Percentiles rank a stretch among this genome's conserved stretches.
These are phyloP conservation scores for Pangasianodon gigas DNA, from an alignment of 2,113 vertebrate species.

Conservation along the genomic window DNA sequence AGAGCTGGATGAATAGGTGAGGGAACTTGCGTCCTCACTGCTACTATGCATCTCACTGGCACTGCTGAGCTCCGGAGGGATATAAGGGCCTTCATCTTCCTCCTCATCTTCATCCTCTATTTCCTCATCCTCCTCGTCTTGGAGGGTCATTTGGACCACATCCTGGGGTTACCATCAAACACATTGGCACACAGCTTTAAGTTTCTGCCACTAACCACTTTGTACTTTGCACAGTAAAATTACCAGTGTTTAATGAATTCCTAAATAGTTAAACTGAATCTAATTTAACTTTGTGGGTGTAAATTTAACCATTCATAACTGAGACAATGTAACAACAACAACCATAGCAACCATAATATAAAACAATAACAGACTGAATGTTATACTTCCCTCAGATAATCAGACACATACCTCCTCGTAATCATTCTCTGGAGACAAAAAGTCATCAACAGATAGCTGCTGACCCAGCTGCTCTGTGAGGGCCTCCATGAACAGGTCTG, in stretches of 20 bases:
- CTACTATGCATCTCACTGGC: slow-evolving; percentile 87
- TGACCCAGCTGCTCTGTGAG: slow-evolving; percentile 92
- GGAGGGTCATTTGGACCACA: slow-evolving; percentile 89
- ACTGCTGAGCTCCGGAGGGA: slow-evolving; percentile 87
- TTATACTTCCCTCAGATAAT: background rate
- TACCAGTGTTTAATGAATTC: slow-evolving; percentile 16
- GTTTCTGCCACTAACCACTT: background rate
- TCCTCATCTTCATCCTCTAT: slow-evolving; percentile 69
- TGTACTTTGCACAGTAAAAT: background rate
- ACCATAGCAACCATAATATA: background rate
- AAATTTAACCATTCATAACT: slow-evolving; percentile 25
- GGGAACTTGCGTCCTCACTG: slow-evolving; percentile 88
- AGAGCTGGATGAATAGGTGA: slow-evolving; percentile 92
- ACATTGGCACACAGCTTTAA: slow-evolving; percentile 23
- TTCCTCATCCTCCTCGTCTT: slow-evolving; percentile 75
- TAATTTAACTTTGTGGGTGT: slow-evolving; percentile 4
- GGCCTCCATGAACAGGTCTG: slow-evolving; percentile 88
- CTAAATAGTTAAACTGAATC: background rate
- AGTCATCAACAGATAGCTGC: slow-evolving; percentile 85
- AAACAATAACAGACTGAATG: background rate
- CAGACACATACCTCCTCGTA: slow-evolving; percentile 85
- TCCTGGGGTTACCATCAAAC: slow-evolving; percentile 71
- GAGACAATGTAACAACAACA: background rate
- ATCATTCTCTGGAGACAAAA: slow-evolving; percentile 91
- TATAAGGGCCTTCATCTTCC: slow-evolving; percentile 80